Evolutionary conservation across 2,113 vertebrate genomes (phyloP), one percentile per base, ranked within the genome.

Genomic region (Penelope pileata): DNA sequence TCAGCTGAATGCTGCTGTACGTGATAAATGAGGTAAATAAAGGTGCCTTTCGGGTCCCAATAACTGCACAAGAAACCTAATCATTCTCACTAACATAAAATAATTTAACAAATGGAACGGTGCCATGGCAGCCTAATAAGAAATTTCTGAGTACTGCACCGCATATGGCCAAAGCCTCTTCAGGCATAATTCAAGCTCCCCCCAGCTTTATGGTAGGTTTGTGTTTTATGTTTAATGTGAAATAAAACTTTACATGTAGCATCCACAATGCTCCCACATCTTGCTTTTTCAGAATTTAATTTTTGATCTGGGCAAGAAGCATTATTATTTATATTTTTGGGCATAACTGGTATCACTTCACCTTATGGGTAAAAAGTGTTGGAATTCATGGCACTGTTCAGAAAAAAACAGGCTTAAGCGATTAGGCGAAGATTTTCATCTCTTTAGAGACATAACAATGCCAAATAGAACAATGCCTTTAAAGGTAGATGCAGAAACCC

Each of bases 11-110:
- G 94, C 91, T 68, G 63, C 94, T 81, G 76, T 67, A 63, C 43
- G 67, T 97, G 97, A 98, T 97, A 97, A 98, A 98, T 98, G 97
- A 96, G 96, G 92, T 92, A 96, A 97, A 97, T 97, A 97, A 97
- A 94, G 90, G 93, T 93, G 91, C 96, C 90, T 94, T 97, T 97
- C 4, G 79, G 96, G 91, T 96, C 93, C 91, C 95, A 96, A 96
- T 96, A 97, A 88, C 91, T 96, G 81, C 91, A 85, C 70, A 91
- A 96, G 95, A 97, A 97, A 96, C 93, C 74, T 76, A 85, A 96
- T 97, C 93, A 88, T 97, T 97, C 81, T 91, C 91, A 97, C 91
- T 91, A 97, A 89, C 86, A 84, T 92, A 94, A 97, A 97, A 94
- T 96, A 96, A 97, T 97, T 97, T 96, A 95, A 91, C 93, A 96